Base-by-base conservation (phyloP, 2,797 vertebrate genomes). In the Ciconia nigra region DNA sequence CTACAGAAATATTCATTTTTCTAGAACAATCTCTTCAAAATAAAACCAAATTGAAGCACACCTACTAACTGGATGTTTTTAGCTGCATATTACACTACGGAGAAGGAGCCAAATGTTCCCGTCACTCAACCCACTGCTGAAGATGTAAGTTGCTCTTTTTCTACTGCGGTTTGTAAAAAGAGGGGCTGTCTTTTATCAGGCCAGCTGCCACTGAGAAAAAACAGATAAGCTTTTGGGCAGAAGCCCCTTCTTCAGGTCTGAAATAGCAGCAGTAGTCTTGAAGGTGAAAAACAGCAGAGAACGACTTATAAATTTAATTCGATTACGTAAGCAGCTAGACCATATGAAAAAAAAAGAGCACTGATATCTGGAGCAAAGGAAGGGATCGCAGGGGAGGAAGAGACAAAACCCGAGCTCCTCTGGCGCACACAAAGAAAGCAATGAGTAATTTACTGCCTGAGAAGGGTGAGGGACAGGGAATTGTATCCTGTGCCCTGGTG, bases 61-160 rank as follows among this genome's bases (percentile, higher is more conserved):
- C 95, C 89, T 97, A 97, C 93, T 55, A 91, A 76, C 65, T 90
- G 65, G 65, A 93, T 96, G 95, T 72, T 96, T 96, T 95, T 96
- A 96, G 95, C 94, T 96, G 90, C 92, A 41, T 47, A 86, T 94
- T 93, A 86, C 61, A 81, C 65, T 54, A 59, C 0, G 1, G 44
- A 66, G 55, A 95, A 70, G 39, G 55, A 89, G 94, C 63, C 84
- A 96, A 97, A 96, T 96, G 59, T 90, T 96, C 91, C 28, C 46
- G 63, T 91, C 95, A 94, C 59, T 96, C 95, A 96, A 52, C 59
- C 52, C 63, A 77, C 67, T 62, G 47, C 72, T 93, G 63, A 85
- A 73, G 82, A 95, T 72, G 29, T 26, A 93, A 90, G 44, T 86
- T 94, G 90, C 83, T 95, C 85, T 90, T 92, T 91, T 96, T 54